phyloP scores from a whole-genome alignment of 23 tunicate genomes.

The Halocynthia aurantium region DNA sequence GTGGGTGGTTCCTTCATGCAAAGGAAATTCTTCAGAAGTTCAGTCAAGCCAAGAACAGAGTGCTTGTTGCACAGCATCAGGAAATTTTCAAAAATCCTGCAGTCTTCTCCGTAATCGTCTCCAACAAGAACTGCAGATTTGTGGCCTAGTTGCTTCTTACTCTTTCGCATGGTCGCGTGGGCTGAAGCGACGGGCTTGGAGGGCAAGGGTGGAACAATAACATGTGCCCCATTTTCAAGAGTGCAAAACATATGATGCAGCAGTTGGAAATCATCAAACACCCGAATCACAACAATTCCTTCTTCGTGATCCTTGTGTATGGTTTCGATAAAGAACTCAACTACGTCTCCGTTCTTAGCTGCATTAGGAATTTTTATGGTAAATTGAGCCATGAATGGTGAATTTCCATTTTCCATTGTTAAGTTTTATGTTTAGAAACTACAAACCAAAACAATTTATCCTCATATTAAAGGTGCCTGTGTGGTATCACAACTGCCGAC shows the following conservation, averaged over 20 bases:
- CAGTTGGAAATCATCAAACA: slow-evolving; percentile 65
- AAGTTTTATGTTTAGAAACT: too few relatives aligned
- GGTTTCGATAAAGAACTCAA: slow-evolving; percentile 53
- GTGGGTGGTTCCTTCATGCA: slow-evolving; percentile 64
- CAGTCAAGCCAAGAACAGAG: slow-evolving; percentile 47
- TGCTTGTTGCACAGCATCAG: slow-evolving; percentile 37
- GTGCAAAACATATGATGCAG: slow-evolving; percentile 47
- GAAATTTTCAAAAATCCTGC: slow-evolving; percentile 41
- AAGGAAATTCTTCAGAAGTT: slow-evolving; percentile 39
- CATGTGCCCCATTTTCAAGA: slow-evolving; percentile 33
- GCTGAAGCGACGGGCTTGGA: slow-evolving; percentile 28
- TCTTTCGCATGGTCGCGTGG: slow-evolving; percentile 43
- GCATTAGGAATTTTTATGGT: slow-evolving; percentile 44
- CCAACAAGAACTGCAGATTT: slow-evolving; percentile 39
- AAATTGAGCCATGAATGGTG: slow-evolving; percentile 35
- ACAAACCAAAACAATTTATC: too few relatives aligned
- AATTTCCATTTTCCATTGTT: too few relatives aligned
- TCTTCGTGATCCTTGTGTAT: slow-evolving; percentile 38
- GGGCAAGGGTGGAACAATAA: slow-evolving; percentile 69
- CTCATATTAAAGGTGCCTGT: too few relatives aligned
- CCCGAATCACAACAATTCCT: slow-evolving; percentile 39
- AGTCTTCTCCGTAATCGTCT: slow-evolving; percentile 38
- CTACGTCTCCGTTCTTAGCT: slow-evolving; percentile 56
- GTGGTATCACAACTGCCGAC: too few relatives aligned
- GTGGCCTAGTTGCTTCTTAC: slow-evolving; percentile 47